Conservation (phyloP, 1,140 invertebrate genomes). For the Hylyphantes graminicola region DNA sequence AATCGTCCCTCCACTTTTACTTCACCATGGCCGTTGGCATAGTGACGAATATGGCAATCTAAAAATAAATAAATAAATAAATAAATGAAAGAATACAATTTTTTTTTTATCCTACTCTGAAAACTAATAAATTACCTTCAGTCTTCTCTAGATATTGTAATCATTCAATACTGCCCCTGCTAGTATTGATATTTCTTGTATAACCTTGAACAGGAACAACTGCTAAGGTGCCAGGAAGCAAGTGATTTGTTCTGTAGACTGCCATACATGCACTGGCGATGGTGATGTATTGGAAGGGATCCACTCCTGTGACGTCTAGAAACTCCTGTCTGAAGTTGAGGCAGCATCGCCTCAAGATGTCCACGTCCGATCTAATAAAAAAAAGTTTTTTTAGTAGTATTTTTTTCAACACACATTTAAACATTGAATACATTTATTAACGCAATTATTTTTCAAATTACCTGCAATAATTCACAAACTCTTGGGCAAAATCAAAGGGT, state of each 20-base stretch:
- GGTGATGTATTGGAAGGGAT: not conserved
- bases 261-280: constrained; percentile 37
- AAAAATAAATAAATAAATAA: no score
- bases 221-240: constrained; percentile 26
- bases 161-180: not conserved
- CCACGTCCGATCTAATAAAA: not conserved
- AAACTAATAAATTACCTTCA: not conserved
- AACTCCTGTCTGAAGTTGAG: not conserved
- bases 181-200: constrained; percentile 4
- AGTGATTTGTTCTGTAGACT: constrained; percentile 14
- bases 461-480: not conserved
- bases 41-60: constrained; percentile 12
- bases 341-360: constrained; percentile 3
- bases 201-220: constrained; percentile 56
- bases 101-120: no score
- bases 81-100: no score
- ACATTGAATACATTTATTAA: not conserved
- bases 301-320: not conserved
- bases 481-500: not conserved
- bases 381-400: not conserved
- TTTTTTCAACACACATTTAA: not conserved
- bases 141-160: constrained; percentile 30
- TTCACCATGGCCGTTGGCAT: constrained; percentile 26
- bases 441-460: not conserved
- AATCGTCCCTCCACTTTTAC: not conserved